A percentile compares a stretch with the other conserved stretches of the same genome.
Evolutionary conservation across 2,113 vertebrate species (phyloP).

Genomic region (Alethe diademata): DNA sequence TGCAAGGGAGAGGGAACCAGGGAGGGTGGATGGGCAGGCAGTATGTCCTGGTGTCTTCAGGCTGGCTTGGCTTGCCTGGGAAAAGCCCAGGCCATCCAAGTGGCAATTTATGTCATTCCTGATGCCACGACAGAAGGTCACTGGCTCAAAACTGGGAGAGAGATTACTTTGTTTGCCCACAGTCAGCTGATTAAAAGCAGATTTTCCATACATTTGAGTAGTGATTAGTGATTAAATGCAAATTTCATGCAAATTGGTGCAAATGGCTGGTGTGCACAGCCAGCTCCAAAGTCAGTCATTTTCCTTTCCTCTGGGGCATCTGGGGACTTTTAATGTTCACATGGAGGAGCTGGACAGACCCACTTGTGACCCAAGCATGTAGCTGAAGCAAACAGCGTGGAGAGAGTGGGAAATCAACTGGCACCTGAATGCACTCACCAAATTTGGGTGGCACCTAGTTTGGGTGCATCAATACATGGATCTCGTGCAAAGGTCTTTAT

Average conservation of each 20-base stretch:
- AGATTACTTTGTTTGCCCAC: conserved; percentile 18
- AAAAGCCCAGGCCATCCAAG: background rate
- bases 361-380: background rate
- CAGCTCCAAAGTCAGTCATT: background rate
- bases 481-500: background rate
- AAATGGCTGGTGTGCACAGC: background rate
- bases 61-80: background rate
- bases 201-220: background rate
- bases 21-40: background rate
- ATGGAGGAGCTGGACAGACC: background rate
- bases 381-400: fast-evolving
- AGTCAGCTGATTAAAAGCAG: background rate
- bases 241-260: conserved; percentile 34
- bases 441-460: background rate
- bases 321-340: background rate
- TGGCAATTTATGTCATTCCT: background rate
- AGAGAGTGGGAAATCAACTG: background rate
- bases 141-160: background rate
- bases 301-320: conserved; percentile 1
- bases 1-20: background rate
- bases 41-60: background rate
- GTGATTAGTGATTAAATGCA: conserved; percentile 35
- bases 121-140: background rate
- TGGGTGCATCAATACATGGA: background rate
- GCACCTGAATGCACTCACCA: background rate